Evolutionary conservation across 2,113 vertebrate species (phyloP).

Genomic region (Bubo blakistoni): DNA sequence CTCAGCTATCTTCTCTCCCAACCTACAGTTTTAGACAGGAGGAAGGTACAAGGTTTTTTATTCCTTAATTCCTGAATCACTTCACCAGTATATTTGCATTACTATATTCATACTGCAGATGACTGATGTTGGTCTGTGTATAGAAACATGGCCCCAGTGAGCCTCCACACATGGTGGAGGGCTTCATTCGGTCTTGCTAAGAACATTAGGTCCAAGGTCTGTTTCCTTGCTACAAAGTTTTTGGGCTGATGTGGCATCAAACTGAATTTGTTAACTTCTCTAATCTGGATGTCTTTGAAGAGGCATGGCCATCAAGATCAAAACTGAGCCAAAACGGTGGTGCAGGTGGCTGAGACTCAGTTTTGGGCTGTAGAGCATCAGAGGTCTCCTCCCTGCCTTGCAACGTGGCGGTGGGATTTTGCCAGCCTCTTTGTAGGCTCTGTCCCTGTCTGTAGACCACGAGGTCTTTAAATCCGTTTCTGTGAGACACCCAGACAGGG

Average conservation of each 20-base stretch:
- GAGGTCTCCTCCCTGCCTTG: background rate
- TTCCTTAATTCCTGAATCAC: background rate
- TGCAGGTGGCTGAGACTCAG: background rate
- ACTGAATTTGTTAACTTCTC: background rate
- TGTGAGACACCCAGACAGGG: background rate
- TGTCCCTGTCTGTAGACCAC: background rate
- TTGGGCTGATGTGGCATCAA: background rate
- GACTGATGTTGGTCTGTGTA: background rate
- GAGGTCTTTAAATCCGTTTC: background rate
- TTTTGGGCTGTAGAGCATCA: background rate
- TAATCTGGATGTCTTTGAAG: background rate
- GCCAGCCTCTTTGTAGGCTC: background rate
- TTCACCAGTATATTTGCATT: background rate
- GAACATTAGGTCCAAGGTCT: background rate
- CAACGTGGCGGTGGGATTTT: rapidly evolving
- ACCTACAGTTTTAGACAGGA: background rate
- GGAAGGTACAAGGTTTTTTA: background rate
- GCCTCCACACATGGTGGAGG: background rate
- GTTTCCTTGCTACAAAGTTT: background rate
- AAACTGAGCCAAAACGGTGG: background rate
- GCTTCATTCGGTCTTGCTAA: background rate
- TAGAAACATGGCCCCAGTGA: rapidly evolving
- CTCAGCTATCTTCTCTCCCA: background rate
- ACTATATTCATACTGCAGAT: background rate
- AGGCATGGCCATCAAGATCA: background rate